phyloP scores from a whole-genome alignment of 2,888 invertebrate genomes.

The Sarcophaga carnaria region DNA sequence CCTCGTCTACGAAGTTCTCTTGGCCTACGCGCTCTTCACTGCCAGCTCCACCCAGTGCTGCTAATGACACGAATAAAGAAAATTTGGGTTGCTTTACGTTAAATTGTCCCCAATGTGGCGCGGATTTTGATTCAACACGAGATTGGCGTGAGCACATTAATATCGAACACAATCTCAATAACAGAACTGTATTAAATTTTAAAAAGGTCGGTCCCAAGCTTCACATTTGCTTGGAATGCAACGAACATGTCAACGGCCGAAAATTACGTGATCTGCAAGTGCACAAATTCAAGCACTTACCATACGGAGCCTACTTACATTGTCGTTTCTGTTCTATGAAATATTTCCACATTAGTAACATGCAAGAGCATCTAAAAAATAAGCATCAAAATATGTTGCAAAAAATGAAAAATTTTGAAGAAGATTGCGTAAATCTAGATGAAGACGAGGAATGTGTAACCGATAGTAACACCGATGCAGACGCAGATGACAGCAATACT shows the following conservation, averaged over 20 bases:
- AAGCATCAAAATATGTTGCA: constrained; percentile 73
- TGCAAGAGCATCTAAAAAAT: constrained; percentile 75
- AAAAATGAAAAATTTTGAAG: constrained; percentile 63
- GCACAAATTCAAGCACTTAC: constrained; percentile 77
- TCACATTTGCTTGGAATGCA: constrained; percentile 75
- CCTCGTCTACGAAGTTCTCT: constrained; percentile 50
- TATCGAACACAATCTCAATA: constrained; percentile 73
- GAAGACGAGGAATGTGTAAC: constrained; percentile 53
- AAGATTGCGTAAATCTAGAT: constrained; percentile 43
- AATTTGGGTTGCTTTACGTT: constrained; percentile 69
- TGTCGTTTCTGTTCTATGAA: constrained; percentile 75
- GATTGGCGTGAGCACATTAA: constrained; percentile 78
- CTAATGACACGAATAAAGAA: constrained; percentile 44
- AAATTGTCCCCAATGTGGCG: constrained; percentile 77
- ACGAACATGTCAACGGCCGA: constrained; percentile 75
- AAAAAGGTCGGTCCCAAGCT: constrained; percentile 72
- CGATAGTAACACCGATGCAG: constrained; percentile 30
- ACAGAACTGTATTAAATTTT: constrained; percentile 74
- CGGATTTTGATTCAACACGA: constrained; percentile 73
- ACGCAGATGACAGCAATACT: constrained; percentile 27
- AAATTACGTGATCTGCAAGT: constrained; percentile 75
- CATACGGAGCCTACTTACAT: constrained; percentile 76
- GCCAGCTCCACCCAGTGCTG: constrained; percentile 35
- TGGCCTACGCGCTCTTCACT: constrained; percentile 66
- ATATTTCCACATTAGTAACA: constrained; percentile 73